These are phyloP conservation scores for Drosophila barbarae DNA, from an alignment of 2,888 invertebrate genomes.

Conservation along the genomic window DNA sequence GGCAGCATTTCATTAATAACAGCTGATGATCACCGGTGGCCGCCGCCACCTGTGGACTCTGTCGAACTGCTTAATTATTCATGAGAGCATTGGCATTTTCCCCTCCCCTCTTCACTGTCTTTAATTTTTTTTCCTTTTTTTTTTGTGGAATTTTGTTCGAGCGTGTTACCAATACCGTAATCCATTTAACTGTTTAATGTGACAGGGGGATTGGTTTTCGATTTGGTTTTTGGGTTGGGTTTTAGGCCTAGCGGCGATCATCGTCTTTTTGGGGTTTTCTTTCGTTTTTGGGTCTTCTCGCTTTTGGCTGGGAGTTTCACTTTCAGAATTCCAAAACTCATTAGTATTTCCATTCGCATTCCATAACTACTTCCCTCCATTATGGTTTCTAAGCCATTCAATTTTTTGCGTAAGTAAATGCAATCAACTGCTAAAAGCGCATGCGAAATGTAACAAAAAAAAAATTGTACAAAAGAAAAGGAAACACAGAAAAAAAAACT, in stretches of 20 bases:
- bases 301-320: conserved; percentile 44
- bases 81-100: conserved; percentile 44
- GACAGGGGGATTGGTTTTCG: conserved; percentile 22
- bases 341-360: conserved; percentile 35
- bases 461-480: conserved; percentile 6
- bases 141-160: conserved; percentile 16
- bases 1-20: conserved; percentile 40
- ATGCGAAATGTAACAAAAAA: conserved; percentile 12
- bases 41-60: conserved; percentile 26
- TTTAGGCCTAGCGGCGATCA: conserved; percentile 30
- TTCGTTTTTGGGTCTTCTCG: conserved; percentile 3
- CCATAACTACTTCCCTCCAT: neutral
- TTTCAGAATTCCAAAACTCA: conserved; percentile 39
- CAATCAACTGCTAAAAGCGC: conserved; percentile 12
- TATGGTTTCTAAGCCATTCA: conserved; percentile 25
- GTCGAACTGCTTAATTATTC: conserved; percentile 48
- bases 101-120: neutral
- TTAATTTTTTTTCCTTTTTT: neutral
- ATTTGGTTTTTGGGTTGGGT: conserved; percentile 18
- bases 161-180: conserved; percentile 58
- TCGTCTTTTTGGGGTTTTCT: neutral
- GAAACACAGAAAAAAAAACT: neutral
- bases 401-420: conserved; percentile 29
- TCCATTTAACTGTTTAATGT: conserved; percentile 65
- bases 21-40: conserved; percentile 36